A percentile compares a stretch with the other conserved stretches of the same genome.
phyloP scores from a whole-genome alignment of 2,888 invertebrate species.

The Harmothoe impar region DNA sequence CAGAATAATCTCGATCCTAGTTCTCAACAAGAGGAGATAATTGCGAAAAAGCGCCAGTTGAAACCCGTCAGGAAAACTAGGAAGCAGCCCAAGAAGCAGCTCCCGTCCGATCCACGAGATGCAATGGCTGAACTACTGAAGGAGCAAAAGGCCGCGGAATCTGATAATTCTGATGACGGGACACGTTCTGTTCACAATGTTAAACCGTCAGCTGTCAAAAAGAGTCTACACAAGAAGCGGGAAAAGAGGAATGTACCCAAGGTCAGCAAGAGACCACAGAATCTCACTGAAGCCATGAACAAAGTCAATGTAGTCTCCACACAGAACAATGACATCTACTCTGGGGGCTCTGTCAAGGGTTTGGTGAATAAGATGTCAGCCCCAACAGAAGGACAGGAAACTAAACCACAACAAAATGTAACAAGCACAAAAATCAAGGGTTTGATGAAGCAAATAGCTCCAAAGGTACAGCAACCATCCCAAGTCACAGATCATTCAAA shows the following conservation, averaged over 20 bases:
- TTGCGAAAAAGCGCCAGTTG: not conserved
- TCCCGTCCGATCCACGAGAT: constrained; percentile 5
- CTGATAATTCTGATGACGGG: not conserved
- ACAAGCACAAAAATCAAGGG: too few species aligned
- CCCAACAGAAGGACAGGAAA: not conserved
- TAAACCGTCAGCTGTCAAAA: constrained; percentile 44
- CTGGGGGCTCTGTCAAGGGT: not conserved
- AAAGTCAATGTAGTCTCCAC: not conserved
- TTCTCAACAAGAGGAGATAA: not conserved
- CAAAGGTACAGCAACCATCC: not conserved
- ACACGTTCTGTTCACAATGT: not conserved
- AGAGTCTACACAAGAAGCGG: constrained; percentile 2
- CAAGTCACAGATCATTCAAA: not conserved
- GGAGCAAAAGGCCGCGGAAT: not conserved
- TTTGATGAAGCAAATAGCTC: too few species aligned
- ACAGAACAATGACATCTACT: not conserved
- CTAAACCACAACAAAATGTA: too few species aligned
- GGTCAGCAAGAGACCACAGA: not conserved
- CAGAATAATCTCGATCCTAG: not conserved
- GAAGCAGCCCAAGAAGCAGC: not conserved
- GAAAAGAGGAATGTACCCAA: constrained; percentile 22
- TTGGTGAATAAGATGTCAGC: not conserved
- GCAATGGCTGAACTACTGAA: constrained; percentile 8
- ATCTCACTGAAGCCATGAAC: not conserved
- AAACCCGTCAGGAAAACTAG: not conserved